Evolutionary conservation across 2,888 invertebrate species (phyloP).

Genomic region (Apamea epomidion): DNA sequence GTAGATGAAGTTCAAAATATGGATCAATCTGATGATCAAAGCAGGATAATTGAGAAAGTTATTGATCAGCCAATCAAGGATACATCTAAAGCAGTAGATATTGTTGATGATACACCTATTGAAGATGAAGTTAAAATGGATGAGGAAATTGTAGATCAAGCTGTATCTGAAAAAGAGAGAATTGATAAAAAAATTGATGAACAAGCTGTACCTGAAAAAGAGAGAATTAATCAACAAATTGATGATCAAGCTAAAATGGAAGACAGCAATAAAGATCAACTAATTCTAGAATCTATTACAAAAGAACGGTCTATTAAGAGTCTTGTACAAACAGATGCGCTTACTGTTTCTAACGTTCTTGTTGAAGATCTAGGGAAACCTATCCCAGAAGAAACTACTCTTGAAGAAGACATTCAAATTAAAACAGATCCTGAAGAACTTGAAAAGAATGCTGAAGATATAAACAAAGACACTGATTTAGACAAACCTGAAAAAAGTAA

Average conservation of each 20-base stretch:
- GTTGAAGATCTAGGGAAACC: neutral
- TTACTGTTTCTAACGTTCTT: neutral
- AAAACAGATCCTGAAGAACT: conserved; percentile 2
- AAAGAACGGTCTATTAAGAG: neutral
- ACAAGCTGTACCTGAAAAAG: neutral
- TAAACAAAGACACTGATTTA: neutral
- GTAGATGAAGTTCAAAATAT: neutral
- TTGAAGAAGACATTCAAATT: neutral
- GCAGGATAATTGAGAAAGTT: neutral
- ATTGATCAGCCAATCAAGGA: conserved; percentile 5
- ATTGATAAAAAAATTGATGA: too few relatives aligned
- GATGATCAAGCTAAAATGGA: conserved; percentile 4
- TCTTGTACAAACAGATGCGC: neutral
- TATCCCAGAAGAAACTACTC: neutral
- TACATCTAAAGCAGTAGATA: neutral
- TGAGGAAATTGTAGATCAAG: neutral
- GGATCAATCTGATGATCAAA: conserved; percentile 4
- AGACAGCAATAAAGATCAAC: neutral
- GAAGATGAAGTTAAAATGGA: neutral
- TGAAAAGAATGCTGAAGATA: neutral
- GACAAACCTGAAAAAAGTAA: conserved; percentile 11
- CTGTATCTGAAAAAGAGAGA: too few relatives aligned
- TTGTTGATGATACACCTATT: neutral
- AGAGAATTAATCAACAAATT: neutral
- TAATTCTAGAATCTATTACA: neutral